phyloP scores from a whole-genome alignment of 1,140 invertebrate species.

The Centruroides sculpturatus region DNA sequence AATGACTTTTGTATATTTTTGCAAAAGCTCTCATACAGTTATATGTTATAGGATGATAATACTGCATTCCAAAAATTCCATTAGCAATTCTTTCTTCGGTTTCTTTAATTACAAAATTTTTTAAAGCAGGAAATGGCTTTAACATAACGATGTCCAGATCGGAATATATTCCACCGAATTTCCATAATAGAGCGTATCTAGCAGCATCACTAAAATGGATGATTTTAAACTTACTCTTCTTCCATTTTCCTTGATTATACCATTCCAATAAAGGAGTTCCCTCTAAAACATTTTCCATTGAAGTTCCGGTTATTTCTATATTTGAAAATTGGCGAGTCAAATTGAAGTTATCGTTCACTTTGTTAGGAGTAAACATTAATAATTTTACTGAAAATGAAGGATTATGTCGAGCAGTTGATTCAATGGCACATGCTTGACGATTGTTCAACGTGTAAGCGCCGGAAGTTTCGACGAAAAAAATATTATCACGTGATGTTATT shows the following conservation, averaged over 20 bases:
- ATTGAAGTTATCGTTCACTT: conserved; percentile 19
- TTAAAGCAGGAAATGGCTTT: conserved; percentile 27
- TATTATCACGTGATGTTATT: conserved; percentile 13
- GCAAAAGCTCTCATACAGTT: conserved; percentile 44
- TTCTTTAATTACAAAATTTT: conserved; percentile 30
- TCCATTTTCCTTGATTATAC: conserved; percentile 31
- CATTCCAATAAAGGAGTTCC: conserved; percentile 45
- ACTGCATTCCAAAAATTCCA: conserved; percentile 46
- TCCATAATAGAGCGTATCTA: conserved; percentile 53
- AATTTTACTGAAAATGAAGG: conserved; percentile 40
- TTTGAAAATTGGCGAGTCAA: conserved; percentile 15
- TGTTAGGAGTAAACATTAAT: conserved; percentile 29
- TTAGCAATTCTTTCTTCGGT: conserved; percentile 41
- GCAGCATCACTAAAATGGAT: conserved; percentile 25
- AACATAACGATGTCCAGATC: conserved; percentile 58
- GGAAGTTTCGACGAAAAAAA: conserved; percentile 44
- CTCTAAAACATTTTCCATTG: conserved; percentile 40
- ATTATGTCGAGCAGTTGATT: conserved; percentile 46
- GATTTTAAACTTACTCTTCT: not conserved
- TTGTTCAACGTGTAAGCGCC: conserved; percentile 30
- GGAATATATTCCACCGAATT: conserved; percentile 59
- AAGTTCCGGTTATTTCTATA: conserved; percentile 33
- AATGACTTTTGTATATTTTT: conserved; percentile 15
- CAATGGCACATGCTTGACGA: conserved; percentile 48
- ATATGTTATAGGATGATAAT: conserved; percentile 38